Evolutionary conservation across 2,797 vertebrate species (phyloP).

Genomic region (Semotilus atromaculatus): DNA sequence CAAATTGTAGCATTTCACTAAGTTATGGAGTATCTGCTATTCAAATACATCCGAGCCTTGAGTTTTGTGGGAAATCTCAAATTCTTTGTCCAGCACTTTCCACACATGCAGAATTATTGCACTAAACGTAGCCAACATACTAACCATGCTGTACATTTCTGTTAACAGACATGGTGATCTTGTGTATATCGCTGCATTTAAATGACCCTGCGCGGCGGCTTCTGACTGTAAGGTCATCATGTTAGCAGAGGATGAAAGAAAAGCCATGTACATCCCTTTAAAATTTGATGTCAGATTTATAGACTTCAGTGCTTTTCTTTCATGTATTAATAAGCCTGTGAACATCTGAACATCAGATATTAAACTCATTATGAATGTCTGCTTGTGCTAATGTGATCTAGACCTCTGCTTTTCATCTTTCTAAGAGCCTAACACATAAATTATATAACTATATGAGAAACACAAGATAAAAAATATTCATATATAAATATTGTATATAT

Average conservation of each 20-base stretch:
- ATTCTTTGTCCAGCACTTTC: neutral
- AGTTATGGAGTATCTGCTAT: neutral
- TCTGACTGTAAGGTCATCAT: conserved; percentile 68
- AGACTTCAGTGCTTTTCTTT: conserved; percentile 80
- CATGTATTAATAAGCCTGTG: conserved; percentile 80
- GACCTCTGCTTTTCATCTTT: conserved; percentile 78
- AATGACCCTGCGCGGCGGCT: conserved; percentile 65
- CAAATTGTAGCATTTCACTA: neutral
- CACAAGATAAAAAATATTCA: neutral
- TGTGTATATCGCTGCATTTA: conserved; percentile 64
- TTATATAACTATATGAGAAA: no score
- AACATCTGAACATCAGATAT: conserved; percentile 78
- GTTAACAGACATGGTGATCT: conserved; percentile 68
- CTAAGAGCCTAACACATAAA: conserved; percentile 72
- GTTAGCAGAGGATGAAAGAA: conserved; percentile 77
- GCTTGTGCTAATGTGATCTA: conserved; percentile 76
- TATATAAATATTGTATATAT: no score
- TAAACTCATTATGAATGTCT: conserved; percentile 82
- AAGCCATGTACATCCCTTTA: conserved; percentile 75
- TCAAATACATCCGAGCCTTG: neutral
- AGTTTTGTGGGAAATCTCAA: neutral
- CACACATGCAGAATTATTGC: neutral
- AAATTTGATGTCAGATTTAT: conserved; percentile 80
- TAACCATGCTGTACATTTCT: neutral
- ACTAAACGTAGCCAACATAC: neutral